Evolutionary conservation across 2,797 vertebrate genomes (phyloP).

Genomic region (Fringilla coelebs): DNA sequence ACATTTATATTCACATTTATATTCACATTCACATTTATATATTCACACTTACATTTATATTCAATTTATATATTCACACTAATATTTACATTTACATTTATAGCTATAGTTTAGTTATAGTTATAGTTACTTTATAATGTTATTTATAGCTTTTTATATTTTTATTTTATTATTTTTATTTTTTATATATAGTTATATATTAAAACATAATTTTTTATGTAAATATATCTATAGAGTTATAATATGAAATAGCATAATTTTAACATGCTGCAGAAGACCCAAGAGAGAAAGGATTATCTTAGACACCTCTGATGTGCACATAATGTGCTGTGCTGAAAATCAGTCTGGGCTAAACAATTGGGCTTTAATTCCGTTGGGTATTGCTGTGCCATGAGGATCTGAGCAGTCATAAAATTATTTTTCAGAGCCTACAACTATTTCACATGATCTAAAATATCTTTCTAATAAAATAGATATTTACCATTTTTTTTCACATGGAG

Average conservation of each 20-base stretch:
- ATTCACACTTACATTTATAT: no score
- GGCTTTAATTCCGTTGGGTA: background rate
- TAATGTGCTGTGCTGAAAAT: background rate
- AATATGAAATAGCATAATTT: background rate
- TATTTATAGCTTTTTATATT: no score
- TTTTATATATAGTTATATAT: no score
- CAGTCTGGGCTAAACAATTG: background rate
- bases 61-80: background rate
- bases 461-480: background rate
- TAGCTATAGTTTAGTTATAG: background rate
- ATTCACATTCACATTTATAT: background rate
- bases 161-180: no score
- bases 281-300: background rate
- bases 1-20: no score
- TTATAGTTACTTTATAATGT: no score
- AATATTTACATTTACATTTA: background rate
- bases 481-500: background rate
- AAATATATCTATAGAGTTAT: background rate
- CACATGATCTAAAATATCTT: background rate
- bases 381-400: background rate
- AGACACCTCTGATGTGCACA: background rate
- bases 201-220: no score
- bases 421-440: background rate
- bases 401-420: background rate
- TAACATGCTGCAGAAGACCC: background rate